These are phyloP conservation scores for Mormoops blainvillei DNA, from an alignment of 2,113 vertebrate species.

Conservation along the genomic window DNA sequence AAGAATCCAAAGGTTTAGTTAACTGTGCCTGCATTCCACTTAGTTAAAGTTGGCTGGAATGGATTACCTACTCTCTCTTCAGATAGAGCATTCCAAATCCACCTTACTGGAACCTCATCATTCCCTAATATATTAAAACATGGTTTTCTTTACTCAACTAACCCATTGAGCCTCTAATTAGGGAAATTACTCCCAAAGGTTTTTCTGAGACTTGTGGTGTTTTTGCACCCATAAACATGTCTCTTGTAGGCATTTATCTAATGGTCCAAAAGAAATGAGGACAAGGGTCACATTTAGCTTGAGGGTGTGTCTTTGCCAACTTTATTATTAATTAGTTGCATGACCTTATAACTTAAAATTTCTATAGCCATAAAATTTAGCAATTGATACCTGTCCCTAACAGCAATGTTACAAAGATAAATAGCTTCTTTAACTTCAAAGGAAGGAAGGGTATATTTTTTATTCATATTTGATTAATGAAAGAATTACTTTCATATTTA, in stretches of 20 bases:
- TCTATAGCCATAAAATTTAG: conserved; percentile 18
- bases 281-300: background rate
- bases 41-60: background rate
- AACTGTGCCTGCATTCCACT: background rate
- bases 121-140: background rate
- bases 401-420: conserved; percentile 5
- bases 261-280: conserved; percentile 23
- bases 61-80: background rate
- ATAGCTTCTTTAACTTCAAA: background rate
- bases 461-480: background rate
- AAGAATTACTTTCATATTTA: conserved; percentile 9
- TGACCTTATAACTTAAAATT: conserved; percentile 43
- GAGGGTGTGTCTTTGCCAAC: background rate
- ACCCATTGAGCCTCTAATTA: background rate
- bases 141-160: background rate
- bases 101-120: background rate
- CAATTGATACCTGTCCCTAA: background rate
- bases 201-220: background rate
- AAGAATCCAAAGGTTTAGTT: background rate
- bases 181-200: conserved; percentile 5
- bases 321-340: background rate
- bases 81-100: background rate
- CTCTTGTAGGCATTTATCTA: background rate
- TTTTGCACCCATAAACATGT: background rate
- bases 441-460: background rate